These are phyloP conservation scores for Euphydryas editha DNA, from an alignment of 2,888 invertebrate species.

Conservation along the genomic window DNA sequence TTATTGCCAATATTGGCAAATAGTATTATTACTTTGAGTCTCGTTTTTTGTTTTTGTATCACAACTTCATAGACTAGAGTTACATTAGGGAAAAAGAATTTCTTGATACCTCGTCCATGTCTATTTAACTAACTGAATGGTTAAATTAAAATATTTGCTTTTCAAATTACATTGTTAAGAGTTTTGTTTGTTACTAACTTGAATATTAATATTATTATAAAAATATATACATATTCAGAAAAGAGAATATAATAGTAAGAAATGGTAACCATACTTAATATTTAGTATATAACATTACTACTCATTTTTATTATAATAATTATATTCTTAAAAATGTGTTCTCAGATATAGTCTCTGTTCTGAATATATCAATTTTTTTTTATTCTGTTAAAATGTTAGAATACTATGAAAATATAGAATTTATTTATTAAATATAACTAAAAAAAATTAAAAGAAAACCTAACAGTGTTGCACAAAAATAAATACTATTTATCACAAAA, in stretches of 20 bases:
- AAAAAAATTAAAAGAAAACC: not conserved
- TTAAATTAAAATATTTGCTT: conserved; percentile 47
- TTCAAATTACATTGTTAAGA: conserved; percentile 39
- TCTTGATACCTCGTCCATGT: conserved; percentile 35
- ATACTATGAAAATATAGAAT: conserved; percentile 21
- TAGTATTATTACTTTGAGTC: conserved; percentile 10
- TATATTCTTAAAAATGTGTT: conserved; percentile 3
- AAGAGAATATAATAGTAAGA: conserved; percentile 1
- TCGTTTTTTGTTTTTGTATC: conserved; percentile 15
- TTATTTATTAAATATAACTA: conserved; percentile 22
- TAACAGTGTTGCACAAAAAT: conserved; percentile 10
- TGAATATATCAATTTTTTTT: conserved; percentile 13
- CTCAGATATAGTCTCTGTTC: not conserved
- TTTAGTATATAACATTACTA: not conserved
- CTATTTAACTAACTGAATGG: conserved; percentile 53
- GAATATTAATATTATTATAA: conserved; percentile 30
- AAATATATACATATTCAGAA: conserved; percentile 22
- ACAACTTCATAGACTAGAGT: conserved; percentile 20
- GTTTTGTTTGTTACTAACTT: conserved; percentile 41
- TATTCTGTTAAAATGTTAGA: conserved; percentile 35
- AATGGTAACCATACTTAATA: conserved; percentile 1
- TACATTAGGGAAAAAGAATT: conserved; percentile 28
- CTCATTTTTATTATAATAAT: not conserved
- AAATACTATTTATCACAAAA: not conserved
- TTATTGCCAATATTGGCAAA: conserved; percentile 13